These are phyloP conservation scores for Agrypnia vestita DNA, from an alignment of 1,140 invertebrate genomes.

Conservation along the genomic window DNA sequence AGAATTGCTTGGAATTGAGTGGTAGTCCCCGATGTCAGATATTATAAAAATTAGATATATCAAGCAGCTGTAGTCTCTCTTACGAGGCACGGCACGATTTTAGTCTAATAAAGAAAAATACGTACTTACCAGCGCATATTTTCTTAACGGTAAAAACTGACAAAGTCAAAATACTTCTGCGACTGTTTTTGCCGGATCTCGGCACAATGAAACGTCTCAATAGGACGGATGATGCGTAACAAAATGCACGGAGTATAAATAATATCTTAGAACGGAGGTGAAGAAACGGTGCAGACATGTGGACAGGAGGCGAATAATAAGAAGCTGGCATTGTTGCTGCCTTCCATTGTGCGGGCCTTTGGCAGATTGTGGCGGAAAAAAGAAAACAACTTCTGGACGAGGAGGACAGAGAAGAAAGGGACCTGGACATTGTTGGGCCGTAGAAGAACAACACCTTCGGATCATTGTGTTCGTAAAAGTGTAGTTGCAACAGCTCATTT, in stretches of 20 bases:
- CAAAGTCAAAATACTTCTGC: slow-evolving; percentile 2
- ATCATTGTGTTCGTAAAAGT: too few relatives aligned
- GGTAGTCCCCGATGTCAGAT: too few relatives aligned
- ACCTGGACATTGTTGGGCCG: too few relatives aligned
- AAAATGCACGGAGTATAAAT: slow-evolving; percentile 21
- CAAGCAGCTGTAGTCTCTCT: too few relatives aligned
- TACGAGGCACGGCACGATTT: too few relatives aligned
- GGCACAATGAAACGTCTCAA: not conserved
- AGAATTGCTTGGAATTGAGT: too few relatives aligned
- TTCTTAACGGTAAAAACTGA: not conserved
- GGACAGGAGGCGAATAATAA: slow-evolving; percentile 14
- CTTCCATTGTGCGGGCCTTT: not conserved
- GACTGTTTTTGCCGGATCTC: not conserved
- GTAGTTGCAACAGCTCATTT: too few relatives aligned
- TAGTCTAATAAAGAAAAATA: too few relatives aligned
- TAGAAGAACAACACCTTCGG: too few relatives aligned
- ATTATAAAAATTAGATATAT: too few relatives aligned
- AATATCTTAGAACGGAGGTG: slow-evolving; percentile 23
- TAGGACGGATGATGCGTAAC: slow-evolving; percentile 4
- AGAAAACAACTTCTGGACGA: slow-evolving; percentile 18
- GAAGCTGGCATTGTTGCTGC: slow-evolving; percentile 13
- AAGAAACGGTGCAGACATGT: slow-evolving; percentile 13
- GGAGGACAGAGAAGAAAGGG: too few relatives aligned
- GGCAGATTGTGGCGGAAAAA: not conserved
- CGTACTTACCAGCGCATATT: not conserved